phyloP scores from a whole-genome alignment of 2,113 vertebrate genomes.

The Nettapus auritus region DNA sequence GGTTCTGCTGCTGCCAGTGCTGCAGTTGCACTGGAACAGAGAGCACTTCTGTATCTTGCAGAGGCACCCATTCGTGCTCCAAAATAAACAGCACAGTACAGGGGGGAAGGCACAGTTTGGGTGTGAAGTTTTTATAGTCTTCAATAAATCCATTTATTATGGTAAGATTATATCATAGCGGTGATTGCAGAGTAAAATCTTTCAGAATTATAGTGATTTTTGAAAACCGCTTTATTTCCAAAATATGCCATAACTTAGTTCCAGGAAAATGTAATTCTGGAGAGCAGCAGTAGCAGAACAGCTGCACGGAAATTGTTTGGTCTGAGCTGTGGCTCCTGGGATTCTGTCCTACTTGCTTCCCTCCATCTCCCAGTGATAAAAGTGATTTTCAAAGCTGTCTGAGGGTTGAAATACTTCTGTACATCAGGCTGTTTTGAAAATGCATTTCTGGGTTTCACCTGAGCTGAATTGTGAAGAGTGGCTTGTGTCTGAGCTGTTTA shows the following conservation, averaged over 20 bases:
- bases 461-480: background rate
- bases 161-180: background rate
- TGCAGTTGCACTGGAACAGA: background rate
- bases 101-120: background rate
- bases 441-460: background rate
- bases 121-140: background rate
- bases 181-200: background rate
- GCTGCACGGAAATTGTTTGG: background rate
- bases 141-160: slow-evolving; percentile 16
- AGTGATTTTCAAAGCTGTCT: background rate
- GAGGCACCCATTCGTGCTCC: background rate
- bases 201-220: background rate
- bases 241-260: slow-evolving; percentile 31
- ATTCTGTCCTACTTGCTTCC: slow-evolving; percentile 9
- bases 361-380: background rate
- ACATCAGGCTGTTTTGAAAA: background rate
- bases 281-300: background rate
- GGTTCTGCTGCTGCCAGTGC: background rate
- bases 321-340: background rate
- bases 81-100: rapidly evolving
- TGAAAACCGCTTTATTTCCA: background rate
- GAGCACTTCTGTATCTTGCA: background rate
- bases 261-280: background rate
- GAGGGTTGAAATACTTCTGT: background rate
- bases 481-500: background rate